These are phyloP conservation scores for Idaea straminata DNA, from an alignment of 2,888 invertebrate genomes.

Conservation along the genomic window DNA sequence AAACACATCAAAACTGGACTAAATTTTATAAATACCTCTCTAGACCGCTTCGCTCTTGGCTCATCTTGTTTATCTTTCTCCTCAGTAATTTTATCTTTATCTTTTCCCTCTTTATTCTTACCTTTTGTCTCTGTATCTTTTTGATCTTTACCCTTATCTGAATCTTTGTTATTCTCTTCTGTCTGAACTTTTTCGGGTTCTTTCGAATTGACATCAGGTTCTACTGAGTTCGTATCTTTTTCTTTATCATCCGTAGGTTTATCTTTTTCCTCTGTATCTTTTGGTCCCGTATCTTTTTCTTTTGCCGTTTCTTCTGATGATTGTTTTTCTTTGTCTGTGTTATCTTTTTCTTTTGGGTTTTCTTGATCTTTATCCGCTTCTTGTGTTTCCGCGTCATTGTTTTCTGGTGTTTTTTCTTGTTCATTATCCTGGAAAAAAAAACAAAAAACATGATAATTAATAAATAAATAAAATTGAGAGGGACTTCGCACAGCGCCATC, in stretches of 20 bases:
- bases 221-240: conserved; percentile 15
- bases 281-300: conserved; percentile 14
- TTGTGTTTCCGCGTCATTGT: conserved; percentile 30
- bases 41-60: conserved; percentile 66
- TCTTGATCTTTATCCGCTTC: conserved; percentile 14
- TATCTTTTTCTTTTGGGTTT: conserved; percentile 6
- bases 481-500: too few species aligned
- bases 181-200: conserved; percentile 10
- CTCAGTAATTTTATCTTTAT: conserved; percentile 25
- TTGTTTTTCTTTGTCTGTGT: background rate
- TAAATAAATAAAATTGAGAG: too few species aligned
- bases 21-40: conserved; percentile 54
- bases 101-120: conserved; percentile 15
- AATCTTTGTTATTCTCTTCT: conserved; percentile 22
- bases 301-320: conserved; percentile 5
- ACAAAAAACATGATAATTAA: too few species aligned
- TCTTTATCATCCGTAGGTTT: conserved; percentile 14
- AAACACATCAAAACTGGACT: conserved; percentile 3
- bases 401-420: conserved; percentile 22
- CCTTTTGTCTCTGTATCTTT: conserved; percentile 12
- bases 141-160: conserved; percentile 26
- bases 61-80: conserved; percentile 51
- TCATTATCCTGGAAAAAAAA: conserved; percentile 7
- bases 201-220: conserved; percentile 16
- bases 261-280: conserved; percentile 14